Conservation (phyloP, 2,113 vertebrate species). For the Hippocampus guttulatus region DNA sequence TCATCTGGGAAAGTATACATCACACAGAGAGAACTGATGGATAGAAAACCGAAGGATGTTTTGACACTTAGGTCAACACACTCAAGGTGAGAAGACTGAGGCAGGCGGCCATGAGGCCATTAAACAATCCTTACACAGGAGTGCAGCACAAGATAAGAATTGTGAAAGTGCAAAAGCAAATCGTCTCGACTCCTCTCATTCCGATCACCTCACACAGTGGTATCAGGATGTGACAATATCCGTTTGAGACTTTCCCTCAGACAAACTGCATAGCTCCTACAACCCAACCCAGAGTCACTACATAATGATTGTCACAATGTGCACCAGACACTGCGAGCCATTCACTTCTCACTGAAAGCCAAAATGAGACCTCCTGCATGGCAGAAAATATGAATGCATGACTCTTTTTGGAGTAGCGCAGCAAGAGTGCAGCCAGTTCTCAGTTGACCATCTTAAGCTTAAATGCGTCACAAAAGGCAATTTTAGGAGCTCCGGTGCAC, state of each 20-base stretch:
- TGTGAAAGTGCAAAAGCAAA: neutral
- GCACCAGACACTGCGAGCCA: neutral
- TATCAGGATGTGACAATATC: neutral
- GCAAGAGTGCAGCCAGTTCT: neutral
- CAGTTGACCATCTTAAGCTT: slow-evolving; percentile 1
- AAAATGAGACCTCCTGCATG: slow-evolving; percentile 2
- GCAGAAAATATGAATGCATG: neutral
- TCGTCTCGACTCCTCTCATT: neutral
- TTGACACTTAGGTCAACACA: neutral
- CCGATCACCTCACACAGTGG: neutral
- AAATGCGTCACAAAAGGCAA: neutral
- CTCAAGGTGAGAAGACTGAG: neutral
- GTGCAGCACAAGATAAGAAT: slow-evolving; percentile 1
- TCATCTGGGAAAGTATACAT: neutral
- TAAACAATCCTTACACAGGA: neutral
- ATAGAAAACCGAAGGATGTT: neutral
- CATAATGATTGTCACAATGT: neutral
- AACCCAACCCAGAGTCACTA: neutral
- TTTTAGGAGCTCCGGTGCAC: neutral
- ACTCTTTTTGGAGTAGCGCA: neutral
- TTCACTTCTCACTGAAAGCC: slow-evolving; percentile 1
- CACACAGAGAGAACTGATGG: neutral
- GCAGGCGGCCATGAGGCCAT: neutral
- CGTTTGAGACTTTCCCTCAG: neutral
- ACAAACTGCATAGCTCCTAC: neutral